A percentile compares a stretch with the other conserved stretches of the same genome.
These are phyloP conservation scores for Loris lydekkerianus DNA, from an alignment of 2,797 vertebrate species.

Conservation along the genomic window DNA sequence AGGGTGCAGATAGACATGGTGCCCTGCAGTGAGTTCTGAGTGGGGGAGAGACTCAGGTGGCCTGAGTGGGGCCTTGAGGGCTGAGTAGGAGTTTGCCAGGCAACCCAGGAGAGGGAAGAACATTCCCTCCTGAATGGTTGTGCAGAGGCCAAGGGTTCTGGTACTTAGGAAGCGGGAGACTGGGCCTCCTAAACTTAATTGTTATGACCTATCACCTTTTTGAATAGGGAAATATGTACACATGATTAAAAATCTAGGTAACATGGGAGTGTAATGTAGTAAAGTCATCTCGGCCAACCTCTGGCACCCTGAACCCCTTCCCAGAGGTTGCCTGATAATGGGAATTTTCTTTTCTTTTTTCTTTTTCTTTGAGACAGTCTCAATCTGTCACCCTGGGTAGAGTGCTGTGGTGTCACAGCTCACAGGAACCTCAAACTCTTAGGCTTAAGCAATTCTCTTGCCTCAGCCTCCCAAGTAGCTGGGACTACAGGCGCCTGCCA, in stretches of 20 bases:
- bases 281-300: accelerated
- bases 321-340: background rate
- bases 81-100: background rate
- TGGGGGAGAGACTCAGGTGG: no score
- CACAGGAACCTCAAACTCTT: no score
- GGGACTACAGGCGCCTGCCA: no score
- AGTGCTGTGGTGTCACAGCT: no score
- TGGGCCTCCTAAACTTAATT: background rate
- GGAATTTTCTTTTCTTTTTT: background rate
- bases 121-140: background rate
- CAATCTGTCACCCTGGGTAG: no score
- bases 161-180: background rate
- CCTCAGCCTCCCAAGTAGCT: no score
- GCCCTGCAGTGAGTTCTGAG: background rate
- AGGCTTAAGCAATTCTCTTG: no score
- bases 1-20: accelerated
- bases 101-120: background rate
- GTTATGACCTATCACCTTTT: background rate
- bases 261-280: no score
- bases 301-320: no score
- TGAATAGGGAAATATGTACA: background rate
- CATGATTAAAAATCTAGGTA: background rate
- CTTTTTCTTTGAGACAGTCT: background rate
- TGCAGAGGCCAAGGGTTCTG: background rate
- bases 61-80: background rate